Percentiles rank a stretch among this genome's conserved stretches.
These are phyloP conservation scores for Micrastur ruficollis DNA, from an alignment of 2,797 vertebrate species.

Conservation along the genomic window DNA sequence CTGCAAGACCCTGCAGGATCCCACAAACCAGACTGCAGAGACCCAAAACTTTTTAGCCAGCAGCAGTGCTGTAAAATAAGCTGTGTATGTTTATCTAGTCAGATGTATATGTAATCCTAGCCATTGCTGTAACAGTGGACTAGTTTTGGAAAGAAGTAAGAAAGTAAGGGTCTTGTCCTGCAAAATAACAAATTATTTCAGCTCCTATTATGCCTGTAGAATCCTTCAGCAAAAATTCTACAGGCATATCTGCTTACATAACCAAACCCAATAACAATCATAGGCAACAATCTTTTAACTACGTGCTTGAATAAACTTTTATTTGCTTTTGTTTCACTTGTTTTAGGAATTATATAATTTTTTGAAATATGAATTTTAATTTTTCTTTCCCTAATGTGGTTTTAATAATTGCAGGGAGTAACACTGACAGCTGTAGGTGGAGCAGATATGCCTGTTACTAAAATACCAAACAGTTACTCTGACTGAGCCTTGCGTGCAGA, in stretches of 20 bases:
- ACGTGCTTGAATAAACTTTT: background rate
- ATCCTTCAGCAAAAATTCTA: background rate
- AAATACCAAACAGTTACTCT: conserved; percentile 81
- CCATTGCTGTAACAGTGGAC: background rate
- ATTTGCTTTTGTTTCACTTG: background rate
- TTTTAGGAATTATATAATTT: background rate
- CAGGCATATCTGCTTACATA: background rate
- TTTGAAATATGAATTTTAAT: background rate
- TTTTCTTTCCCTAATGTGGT: background rate
- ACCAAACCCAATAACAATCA: background rate
- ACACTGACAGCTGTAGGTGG: conserved; percentile 82
- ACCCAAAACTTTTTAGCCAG: conserved; percentile 15
- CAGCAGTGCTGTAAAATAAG: conserved; percentile 17
- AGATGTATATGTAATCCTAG: conserved; percentile 7
- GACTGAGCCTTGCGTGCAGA: conserved; percentile 82
- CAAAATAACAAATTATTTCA: background rate
- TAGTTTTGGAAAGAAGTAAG: background rate
- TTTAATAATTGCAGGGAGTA: conserved; percentile 66
- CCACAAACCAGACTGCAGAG: background rate
- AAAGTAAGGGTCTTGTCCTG: background rate
- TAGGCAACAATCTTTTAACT: background rate
- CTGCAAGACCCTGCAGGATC: background rate
- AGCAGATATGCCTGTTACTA: conserved; percentile 82
- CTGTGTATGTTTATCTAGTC: conserved; percentile 19
- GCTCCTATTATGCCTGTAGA: background rate